phyloP scores from a whole-genome alignment of 2,888 invertebrate genomes.

The Diarsia brunnea region DNA sequence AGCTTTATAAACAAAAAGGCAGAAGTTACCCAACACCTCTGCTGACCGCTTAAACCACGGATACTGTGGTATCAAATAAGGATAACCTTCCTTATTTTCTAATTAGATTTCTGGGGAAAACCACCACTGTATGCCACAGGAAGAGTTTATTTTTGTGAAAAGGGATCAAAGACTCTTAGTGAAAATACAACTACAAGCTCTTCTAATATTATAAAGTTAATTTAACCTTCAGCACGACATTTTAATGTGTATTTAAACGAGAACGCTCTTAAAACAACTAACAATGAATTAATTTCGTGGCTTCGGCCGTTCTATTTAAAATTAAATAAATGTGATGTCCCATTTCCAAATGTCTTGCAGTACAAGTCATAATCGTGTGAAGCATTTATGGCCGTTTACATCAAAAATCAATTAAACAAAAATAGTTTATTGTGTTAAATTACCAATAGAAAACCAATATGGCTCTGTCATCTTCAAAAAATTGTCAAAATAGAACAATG shows the following conservation, averaged over 20 bases:
- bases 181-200: background rate
- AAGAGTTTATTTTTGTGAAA: slow-evolving; percentile 2
- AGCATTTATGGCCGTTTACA: background rate
- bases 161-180: background rate
- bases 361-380: background rate
- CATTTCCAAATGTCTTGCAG: background rate
- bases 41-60: slow-evolving; percentile 4
- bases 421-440: no score
- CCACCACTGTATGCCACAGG: background rate
- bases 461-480: no score
- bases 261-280: background rate
- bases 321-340: no score
- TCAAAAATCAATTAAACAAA: no score
- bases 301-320: no score
- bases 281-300: background rate
- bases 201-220: background rate
- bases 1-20: slow-evolving; percentile 3
- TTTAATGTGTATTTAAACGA: background rate
- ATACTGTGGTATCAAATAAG: slow-evolving; percentile 8
- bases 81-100: slow-evolving; percentile 14
- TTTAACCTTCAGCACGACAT: background rate
- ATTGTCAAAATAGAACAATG: background rate
- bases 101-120: slow-evolving; percentile 13
- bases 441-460: no score
- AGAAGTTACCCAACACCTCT: background rate